phyloP scores from a whole-genome alignment of 53 echinoderm and acorn worm species.

The Mesocentrotus franciscanus region DNA sequence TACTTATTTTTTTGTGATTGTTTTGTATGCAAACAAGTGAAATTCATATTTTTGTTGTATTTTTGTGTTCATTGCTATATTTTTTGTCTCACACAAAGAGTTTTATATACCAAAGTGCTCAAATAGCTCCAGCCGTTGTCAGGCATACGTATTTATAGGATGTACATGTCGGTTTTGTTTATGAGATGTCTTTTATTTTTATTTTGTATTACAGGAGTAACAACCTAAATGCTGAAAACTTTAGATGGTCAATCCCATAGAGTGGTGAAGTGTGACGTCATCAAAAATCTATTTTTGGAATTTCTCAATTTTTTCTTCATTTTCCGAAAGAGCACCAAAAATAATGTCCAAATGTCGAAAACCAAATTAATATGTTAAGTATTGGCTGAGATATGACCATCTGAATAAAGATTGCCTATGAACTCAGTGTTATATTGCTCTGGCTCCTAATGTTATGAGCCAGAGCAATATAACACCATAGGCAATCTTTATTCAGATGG shows the following conservation, averaged over 20 bases:
- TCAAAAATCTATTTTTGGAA: too few species aligned
- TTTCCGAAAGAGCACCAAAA: too few species aligned
- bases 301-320: too few species aligned
- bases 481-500: too few species aligned
- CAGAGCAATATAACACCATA: too few species aligned
- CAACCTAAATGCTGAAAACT: neutral
- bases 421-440: too few species aligned
- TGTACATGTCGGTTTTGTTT: neutral
- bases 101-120: constrained; percentile 71
- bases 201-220: neutral
- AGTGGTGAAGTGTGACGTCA: too few species aligned
- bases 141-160: constrained; percentile 34
- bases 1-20: constrained; percentile 53
- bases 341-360: too few species aligned
- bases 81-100: constrained; percentile 52
- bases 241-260: neutral
- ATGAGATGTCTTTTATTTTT: neutral
- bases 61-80: constrained; percentile 60
- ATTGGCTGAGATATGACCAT: too few species aligned
- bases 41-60: constrained; percentile 67
- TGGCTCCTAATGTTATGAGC: too few species aligned
- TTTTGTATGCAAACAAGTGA: constrained; percentile 64
- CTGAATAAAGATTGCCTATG: too few species aligned
- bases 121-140: constrained; percentile 51
- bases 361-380: too few species aligned